These are phyloP conservation scores for Lydus trimaculatus DNA, from an alignment of 2,888 invertebrate species.

Conservation along the genomic window DNA sequence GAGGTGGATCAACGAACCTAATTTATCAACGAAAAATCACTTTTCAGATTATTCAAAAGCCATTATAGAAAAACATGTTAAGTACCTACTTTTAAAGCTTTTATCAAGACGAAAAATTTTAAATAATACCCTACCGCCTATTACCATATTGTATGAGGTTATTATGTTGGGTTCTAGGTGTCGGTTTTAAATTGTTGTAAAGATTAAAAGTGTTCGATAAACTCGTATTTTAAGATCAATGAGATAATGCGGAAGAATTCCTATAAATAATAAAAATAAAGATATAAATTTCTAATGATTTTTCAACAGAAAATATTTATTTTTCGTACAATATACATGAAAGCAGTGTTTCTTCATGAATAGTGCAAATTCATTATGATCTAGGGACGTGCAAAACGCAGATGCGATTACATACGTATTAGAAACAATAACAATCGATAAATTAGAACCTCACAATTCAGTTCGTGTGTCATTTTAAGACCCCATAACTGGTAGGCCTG, in stretches of 20 bases:
- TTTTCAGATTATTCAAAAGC: not conserved
- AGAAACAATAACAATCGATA: too few relatives aligned
- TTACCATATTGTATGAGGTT: not conserved
- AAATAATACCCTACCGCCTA: not conserved
- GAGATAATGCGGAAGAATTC: not conserved
- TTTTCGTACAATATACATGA: too few relatives aligned
- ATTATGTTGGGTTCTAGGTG: not conserved
- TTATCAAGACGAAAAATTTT: not conserved
- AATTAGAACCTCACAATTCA: too few relatives aligned
- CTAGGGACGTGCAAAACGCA: too few relatives aligned
- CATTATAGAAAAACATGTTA: not conserved
- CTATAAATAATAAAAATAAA: not conserved
- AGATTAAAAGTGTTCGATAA: not conserved
- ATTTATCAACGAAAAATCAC: not conserved
- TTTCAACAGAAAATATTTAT: too few relatives aligned
- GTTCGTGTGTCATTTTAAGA: too few relatives aligned
- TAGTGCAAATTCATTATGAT: too few relatives aligned
- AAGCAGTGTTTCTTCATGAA: too few relatives aligned
- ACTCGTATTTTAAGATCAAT: not conserved
- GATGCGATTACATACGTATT: too few relatives aligned
- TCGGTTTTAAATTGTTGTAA: not conserved
- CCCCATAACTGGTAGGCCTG: too few relatives aligned
- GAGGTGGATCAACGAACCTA: not conserved
- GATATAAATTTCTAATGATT: too few relatives aligned
- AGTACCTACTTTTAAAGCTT: constrained; percentile 4